A percentile compares a stretch with the other conserved stretches of the same genome.
phyloP scores from a whole-genome alignment of 2,888 invertebrate species.

The Cephus rjabovi region DNA sequence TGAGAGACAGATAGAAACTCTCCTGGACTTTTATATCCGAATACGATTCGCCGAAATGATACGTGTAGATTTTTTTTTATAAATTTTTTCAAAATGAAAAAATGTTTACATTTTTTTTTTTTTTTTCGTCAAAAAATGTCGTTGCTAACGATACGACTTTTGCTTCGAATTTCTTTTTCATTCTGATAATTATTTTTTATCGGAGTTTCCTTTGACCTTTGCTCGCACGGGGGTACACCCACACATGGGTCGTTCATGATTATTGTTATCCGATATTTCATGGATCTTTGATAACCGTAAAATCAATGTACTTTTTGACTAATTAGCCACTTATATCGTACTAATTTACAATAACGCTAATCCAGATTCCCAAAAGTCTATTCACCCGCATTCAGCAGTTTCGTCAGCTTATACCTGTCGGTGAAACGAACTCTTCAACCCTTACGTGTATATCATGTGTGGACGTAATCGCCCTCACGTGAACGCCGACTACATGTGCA shows the following conservation, averaged over 20 bases:
- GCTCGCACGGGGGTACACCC: neutral
- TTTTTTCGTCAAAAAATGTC: neutral
- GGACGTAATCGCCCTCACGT: constrained; percentile 34
- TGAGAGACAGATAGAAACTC: neutral
- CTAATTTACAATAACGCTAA: constrained; percentile 48
- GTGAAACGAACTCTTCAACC: constrained; percentile 7
- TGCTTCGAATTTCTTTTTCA: neutral
- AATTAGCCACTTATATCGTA: constrained; percentile 51
- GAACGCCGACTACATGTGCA: constrained; percentile 33
- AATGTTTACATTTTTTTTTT: no score
- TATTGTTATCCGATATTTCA: neutral
- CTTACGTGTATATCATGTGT: neutral
- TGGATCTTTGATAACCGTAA: neutral
- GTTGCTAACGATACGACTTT: neutral
- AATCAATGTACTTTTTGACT: constrained; percentile 30
- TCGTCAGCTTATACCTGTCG: constrained; percentile 18
- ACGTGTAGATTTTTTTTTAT: neutral
- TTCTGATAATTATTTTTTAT: neutral
- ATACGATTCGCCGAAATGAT: neutral
- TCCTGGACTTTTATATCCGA: neutral
- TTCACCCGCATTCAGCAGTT: constrained; percentile 5
- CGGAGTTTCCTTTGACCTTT: neutral
- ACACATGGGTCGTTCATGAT: neutral
- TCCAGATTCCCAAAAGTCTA: constrained; percentile 37
- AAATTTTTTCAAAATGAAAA: neutral